These are phyloP conservation scores for Chunga burmeisteri DNA, from an alignment of 2,113 vertebrate species.

Conservation along the genomic window DNA sequence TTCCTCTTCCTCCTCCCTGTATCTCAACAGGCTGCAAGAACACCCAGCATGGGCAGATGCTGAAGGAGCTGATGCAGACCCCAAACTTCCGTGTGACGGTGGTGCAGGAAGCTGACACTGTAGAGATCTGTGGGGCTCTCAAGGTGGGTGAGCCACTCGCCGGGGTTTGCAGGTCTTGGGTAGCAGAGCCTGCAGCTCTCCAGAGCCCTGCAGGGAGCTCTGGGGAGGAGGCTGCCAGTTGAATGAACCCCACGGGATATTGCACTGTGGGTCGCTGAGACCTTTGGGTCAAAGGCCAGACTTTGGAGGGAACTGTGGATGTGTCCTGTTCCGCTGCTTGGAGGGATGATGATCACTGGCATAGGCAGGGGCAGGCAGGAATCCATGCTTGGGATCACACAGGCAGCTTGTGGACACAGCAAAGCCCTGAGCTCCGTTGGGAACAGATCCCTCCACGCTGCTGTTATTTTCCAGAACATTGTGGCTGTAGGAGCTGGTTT, in stretches of 20 bases:
- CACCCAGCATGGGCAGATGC: constrained; percentile 71
- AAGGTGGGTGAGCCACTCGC: constrained; percentile 78
- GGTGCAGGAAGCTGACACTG: constrained; percentile 91
- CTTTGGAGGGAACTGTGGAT: background rate
- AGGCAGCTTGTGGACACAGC: background rate
- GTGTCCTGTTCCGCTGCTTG: background rate
- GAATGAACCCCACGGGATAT: background rate
- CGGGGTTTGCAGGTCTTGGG: background rate
- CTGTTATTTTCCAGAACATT: constrained; percentile 79
- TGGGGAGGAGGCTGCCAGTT: background rate
- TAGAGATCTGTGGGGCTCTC: constrained; percentile 96
- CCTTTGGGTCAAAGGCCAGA: background rate
- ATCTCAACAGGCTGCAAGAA: constrained; percentile 84
- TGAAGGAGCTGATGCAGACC: constrained; percentile 96
- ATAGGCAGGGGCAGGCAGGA: background rate
- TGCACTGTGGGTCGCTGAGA: background rate
- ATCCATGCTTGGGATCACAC: background rate
- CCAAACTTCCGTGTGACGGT: constrained; percentile 91
- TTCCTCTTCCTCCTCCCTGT: background rate
- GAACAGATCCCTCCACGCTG: background rate
- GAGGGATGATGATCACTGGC: background rate
- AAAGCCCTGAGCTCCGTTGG: accelerated
- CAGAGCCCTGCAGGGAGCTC: background rate
- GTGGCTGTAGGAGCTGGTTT: constrained; percentile 95
- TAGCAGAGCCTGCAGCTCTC: background rate